Percentiles rank a stretch among this genome's conserved stretches.
phyloP scores from a whole-genome alignment of 2,888 invertebrate species.

The Noctua fimbriata region DNA sequence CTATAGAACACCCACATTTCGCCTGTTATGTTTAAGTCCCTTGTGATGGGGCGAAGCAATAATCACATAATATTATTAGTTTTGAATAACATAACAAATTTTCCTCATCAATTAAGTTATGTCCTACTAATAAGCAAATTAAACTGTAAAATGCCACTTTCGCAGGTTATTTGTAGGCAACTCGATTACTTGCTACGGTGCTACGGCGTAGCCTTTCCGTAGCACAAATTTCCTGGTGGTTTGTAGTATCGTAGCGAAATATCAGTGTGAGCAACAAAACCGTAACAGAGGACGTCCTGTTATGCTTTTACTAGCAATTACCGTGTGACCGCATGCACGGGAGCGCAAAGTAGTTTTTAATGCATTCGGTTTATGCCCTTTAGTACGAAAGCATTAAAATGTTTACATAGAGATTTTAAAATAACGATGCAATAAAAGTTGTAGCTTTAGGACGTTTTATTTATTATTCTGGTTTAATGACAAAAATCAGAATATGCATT shows the following conservation, averaged over 20 bases:
- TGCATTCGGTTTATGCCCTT: neutral
- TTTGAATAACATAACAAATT: neutral
- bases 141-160: neutral
- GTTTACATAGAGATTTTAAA: neutral
- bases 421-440: neutral
- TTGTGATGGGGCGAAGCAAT: neutral
- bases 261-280: neutral
- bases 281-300: neutral
- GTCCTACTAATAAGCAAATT: neutral
- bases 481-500: neutral
- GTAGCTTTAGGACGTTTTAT: too few species aligned
- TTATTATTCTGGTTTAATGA: neutral
- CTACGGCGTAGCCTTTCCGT: constrained; percentile 56
- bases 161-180: constrained; percentile 4
- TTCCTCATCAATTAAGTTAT: neutral
- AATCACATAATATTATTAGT: too few species aligned
- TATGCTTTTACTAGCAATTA: neutral
- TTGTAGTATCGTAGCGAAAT: constrained; percentile 3
- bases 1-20: neutral
- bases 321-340: too few species aligned
- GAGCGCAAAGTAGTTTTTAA: too few species aligned
- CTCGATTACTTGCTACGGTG: constrained; percentile 51
- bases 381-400: neutral
- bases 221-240: constrained; percentile 30
- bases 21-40: neutral